These are phyloP conservation scores for Sitophilus oryzae DNA, from an alignment of 1,140 invertebrate genomes.

Conservation along the genomic window DNA sequence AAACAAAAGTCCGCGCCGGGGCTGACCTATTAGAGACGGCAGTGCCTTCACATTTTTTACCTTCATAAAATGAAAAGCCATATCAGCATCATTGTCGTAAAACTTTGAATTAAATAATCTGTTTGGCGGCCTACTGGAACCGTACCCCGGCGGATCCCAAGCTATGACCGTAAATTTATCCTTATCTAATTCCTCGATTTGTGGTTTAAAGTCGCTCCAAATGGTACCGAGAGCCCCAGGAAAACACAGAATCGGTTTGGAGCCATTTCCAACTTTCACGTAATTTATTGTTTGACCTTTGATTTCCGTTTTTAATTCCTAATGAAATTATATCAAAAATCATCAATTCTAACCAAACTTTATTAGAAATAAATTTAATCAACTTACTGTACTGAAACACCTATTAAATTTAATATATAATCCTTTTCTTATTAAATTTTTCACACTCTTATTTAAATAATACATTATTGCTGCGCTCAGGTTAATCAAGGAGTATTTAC, in stretches of 20 bases:
- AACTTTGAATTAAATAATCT: slow-evolving; percentile 65
- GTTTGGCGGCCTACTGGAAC: slow-evolving; percentile 72
- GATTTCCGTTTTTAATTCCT: slow-evolving; percentile 36
- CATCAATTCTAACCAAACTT: too few species aligned
- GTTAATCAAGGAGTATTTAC: too few species aligned
- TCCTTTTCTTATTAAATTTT: too few species aligned
- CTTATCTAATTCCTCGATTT: slow-evolving; percentile 63
- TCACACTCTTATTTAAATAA: too few species aligned
- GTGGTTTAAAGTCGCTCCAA: slow-evolving; percentile 76
- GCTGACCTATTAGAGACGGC: too few species aligned
- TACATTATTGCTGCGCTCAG: too few species aligned
- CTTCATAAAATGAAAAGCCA: slow-evolving; percentile 66
- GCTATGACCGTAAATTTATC: slow-evolving; percentile 70
- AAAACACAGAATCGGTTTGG: slow-evolving; percentile 62
- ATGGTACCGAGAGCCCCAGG: slow-evolving; percentile 72
- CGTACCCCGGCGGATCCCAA: slow-evolving; percentile 87
- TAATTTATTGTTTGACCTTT: slow-evolving; percentile 56
- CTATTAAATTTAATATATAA: too few species aligned
- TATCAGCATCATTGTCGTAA: slow-evolving; percentile 67
- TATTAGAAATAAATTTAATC: too few species aligned
- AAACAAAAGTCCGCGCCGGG: too few species aligned
- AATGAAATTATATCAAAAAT: too few species aligned
- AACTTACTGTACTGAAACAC: too few species aligned
- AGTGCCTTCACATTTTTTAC: too few species aligned
- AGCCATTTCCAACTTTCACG: slow-evolving; percentile 63